Base-by-base conservation (phyloP, 2,797 vertebrate species). In the Urosaurus nigricauda region DNA sequence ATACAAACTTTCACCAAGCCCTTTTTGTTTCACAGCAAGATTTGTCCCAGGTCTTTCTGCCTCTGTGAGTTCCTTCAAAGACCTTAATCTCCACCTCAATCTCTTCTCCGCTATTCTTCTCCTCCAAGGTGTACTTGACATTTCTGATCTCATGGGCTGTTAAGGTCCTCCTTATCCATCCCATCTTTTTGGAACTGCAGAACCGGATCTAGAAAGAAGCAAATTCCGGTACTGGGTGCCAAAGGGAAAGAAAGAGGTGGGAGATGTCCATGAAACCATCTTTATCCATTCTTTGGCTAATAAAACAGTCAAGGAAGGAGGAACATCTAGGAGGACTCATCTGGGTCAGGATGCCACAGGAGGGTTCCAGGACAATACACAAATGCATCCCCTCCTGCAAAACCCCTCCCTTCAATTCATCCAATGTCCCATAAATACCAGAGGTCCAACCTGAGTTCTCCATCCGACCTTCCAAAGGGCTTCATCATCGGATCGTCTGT, bases 341-440 rank as follows among this genome's bases (percentile, higher is more conserved):
- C 14, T 58, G 75, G 83, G 88, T 89, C 83, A 85, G 37, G 65
- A 37, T 74, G 83, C 71, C 88, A 73, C 9, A n/a, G 19, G 8
- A 13, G 4, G 19, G 21, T 51, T 74, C 58, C 32, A 51, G 79
- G 63, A 73, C 75, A 85, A 85, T 71, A 29, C 32, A 4, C 29
- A 19, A 70, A 35, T 47, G 13, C 40, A 73, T 29, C 32, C 4
- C 32, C 51, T 13, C 51, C 32, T 47, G 32, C 21, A 74, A 63
- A 32, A 21, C 29, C 77, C 88, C 85, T 83, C 88, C 53, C 14
- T 11, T 63, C 37, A 2, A 51, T 74, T 85, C 68, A 80, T 2
- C 24, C 0, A 35, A 21, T 51, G 24, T 43, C 60, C 83, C 78
- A 89, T 89, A 85, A 89, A 89, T 89, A 85, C 53, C 78, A 19